A percentile compares a stretch with the other conserved stretches of the same genome.
phyloP scores from a whole-genome alignment of 2,797 vertebrate species.

The Oophaga sylvatica region DNA sequence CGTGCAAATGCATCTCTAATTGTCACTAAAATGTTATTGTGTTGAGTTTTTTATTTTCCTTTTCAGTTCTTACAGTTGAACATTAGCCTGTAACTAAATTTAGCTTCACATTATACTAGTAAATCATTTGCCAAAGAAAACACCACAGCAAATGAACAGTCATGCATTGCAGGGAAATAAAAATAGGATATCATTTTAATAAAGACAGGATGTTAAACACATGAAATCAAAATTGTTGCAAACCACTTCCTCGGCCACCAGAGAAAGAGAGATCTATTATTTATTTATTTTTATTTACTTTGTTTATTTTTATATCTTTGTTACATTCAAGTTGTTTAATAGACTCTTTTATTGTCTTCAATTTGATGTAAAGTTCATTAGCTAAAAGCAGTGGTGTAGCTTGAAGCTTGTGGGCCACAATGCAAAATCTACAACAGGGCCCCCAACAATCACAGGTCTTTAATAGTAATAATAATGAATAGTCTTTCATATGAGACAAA shows the following conservation, averaged over 20 bases:
- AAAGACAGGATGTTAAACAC: constrained; percentile 21
- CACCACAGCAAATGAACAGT: constrained; percentile 3
- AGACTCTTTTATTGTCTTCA: neutral
- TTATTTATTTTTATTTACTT: neutral
- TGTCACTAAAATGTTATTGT: neutral
- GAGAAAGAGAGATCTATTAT: neutral
- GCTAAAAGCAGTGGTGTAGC: too few relatives aligned
- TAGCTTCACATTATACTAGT: constrained; percentile 8
- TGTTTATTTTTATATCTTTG: neutral
- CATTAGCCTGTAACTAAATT: constrained; percentile 3
- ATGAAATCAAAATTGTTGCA: neutral
- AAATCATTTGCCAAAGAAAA: constrained; percentile 24
- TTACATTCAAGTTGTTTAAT: neutral
- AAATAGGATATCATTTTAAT: constrained; percentile 9
- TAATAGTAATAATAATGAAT: too few relatives aligned
- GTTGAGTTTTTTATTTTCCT: neutral
- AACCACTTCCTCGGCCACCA: constrained; percentile 25
- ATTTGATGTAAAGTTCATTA: neutral
- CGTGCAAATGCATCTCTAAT: too few relatives aligned
- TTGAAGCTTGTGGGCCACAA: too few relatives aligned
- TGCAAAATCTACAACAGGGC: too few relatives aligned
- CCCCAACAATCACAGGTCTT: too few relatives aligned
- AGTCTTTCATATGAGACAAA: too few relatives aligned
- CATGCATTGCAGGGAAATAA: neutral
- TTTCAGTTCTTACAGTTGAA: neutral